phyloP scores from a whole-genome alignment of 2,113 vertebrate species.

The Naja naja region DNA sequence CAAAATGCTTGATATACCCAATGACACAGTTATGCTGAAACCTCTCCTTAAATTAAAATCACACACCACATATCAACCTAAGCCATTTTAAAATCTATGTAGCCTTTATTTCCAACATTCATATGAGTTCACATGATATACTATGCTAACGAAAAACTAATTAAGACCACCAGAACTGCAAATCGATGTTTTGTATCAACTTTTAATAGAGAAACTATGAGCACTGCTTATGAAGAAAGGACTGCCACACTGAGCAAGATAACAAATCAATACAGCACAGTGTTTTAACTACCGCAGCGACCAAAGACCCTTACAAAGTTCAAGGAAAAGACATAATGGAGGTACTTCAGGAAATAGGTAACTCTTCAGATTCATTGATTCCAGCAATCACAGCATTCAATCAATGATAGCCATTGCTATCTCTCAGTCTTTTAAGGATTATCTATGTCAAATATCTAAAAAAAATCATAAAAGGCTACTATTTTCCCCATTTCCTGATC shows the following conservation, averaged over 20 bases:
- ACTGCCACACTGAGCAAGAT: neutral
- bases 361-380: neutral
- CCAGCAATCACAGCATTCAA: neutral
- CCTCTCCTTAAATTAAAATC: conserved; percentile 45
- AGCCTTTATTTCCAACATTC: conserved; percentile 29
- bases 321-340: neutral
- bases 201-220: conserved; percentile 22
- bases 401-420: neutral
- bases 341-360: neutral
- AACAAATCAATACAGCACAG: neutral
- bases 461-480: neutral
- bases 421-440: neutral
- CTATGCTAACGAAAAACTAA: neutral
- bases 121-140: neutral
- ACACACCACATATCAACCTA: conserved; percentile 22
- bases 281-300: neutral
- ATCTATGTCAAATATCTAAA: neutral
- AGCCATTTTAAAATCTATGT: conserved; percentile 11
- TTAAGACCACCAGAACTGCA: neutral
- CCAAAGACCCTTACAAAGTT: neutral
- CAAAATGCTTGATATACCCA: conserved; percentile 48
- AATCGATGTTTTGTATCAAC: neutral
- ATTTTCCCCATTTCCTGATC: neutral
- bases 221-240: neutral
- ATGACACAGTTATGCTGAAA: conserved; percentile 40